Evolutionary conservation across 2,113 vertebrate genomes (phyloP).

Genomic region (Heliornis fulica): DNA sequence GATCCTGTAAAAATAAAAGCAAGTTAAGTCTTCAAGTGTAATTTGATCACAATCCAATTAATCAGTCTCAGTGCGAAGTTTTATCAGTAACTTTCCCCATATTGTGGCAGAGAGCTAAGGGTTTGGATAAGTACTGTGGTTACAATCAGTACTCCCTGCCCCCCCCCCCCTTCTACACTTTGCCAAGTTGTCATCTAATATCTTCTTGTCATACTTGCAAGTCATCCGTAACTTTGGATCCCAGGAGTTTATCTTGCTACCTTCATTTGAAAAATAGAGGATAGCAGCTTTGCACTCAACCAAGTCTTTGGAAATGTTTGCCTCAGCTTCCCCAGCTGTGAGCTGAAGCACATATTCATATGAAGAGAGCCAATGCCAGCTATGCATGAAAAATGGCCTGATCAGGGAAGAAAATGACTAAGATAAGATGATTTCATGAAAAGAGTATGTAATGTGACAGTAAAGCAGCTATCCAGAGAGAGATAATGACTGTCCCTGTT

Average conservation of each 20-base stretch:
- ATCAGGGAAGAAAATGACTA: background rate
- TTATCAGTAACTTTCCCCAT: background rate
- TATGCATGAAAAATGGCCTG: background rate
- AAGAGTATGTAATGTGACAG: background rate
- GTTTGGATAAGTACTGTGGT: background rate
- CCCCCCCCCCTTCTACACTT: accelerated
- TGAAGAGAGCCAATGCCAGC: background rate
- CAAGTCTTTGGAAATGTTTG: background rate
- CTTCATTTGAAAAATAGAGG: background rate
- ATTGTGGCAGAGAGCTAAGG: accelerated
- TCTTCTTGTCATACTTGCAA: background rate
- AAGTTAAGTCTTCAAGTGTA: background rate
- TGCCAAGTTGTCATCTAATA: background rate
- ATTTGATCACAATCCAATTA: background rate
- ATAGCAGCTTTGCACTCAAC: background rate
- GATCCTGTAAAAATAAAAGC: background rate
- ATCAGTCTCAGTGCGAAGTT: background rate
- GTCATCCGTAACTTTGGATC: background rate
- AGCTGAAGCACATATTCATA: background rate
- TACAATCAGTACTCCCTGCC: background rate
- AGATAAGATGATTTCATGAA: background rate
- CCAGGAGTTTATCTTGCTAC: background rate
- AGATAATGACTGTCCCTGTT: background rate
- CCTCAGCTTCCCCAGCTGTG: background rate
- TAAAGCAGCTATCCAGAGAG: background rate